These are phyloP conservation scores for Sorex araneus DNA, from an alignment of 2,113 vertebrate species.

Conservation along the genomic window DNA sequence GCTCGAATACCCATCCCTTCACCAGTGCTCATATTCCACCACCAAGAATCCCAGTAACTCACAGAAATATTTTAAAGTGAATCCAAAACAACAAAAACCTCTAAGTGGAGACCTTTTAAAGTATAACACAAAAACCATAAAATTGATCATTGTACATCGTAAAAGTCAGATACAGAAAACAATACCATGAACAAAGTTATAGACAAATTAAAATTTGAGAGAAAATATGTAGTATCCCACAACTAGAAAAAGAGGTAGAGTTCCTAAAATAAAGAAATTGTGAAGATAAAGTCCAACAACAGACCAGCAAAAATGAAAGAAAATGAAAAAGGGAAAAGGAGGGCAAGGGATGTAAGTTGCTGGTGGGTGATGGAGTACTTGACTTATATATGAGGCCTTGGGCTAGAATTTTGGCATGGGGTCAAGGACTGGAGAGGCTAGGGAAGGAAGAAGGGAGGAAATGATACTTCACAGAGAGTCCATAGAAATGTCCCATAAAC, in stretches of 20 bases:
- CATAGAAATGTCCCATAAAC: neutral
- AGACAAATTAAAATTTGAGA: neutral
- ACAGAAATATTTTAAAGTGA: constrained; percentile 16
- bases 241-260: neutral
- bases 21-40: too few species aligned
- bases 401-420: too few species aligned
- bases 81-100: neutral
- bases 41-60: too few species aligned
- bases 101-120: neutral
- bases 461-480: neutral
- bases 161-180: constrained; percentile 20
- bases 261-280: constrained; percentile 21
- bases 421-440: too few species aligned
- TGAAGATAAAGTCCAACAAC: neutral
- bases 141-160: neutral
- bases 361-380: too few species aligned
- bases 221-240: neutral
- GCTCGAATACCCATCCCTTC: too few species aligned
- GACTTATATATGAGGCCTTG: too few species aligned
- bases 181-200: neutral
- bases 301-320: too few species aligned
- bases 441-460: too few species aligned
- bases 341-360: too few species aligned
- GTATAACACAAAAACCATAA: constrained; percentile 28
- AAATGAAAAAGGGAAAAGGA: too few species aligned